These are phyloP conservation scores for Gila robusta DNA, from an alignment of 2,797 vertebrate species.

Conservation along the genomic window DNA sequence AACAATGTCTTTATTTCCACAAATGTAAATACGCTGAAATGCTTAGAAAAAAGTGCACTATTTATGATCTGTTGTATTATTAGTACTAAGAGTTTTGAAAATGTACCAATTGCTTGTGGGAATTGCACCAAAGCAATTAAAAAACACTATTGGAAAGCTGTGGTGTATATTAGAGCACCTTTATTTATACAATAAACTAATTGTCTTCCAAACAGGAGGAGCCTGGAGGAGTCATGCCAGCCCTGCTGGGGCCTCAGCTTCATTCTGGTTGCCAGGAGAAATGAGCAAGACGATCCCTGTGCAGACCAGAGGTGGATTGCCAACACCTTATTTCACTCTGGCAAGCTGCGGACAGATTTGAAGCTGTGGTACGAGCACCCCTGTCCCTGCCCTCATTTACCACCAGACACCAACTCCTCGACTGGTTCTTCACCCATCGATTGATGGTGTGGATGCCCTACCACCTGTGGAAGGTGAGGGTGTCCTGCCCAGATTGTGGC, in stretches of 20 bases:
- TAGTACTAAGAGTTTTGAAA: too few relatives aligned
- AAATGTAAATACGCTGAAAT: too few relatives aligned
- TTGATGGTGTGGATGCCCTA: too few relatives aligned
- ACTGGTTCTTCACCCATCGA: too few relatives aligned
- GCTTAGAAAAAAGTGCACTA: not conserved
- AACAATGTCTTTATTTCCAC: too few relatives aligned
- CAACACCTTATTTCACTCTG: not conserved
- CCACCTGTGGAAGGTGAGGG: too few relatives aligned
- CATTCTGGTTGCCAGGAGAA: slow-evolving; percentile 38
- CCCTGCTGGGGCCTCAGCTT: not conserved
- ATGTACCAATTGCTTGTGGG: not conserved
- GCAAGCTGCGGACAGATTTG: slow-evolving; percentile 19
- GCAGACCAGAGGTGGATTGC: slow-evolving; percentile 44
- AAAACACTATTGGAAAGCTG: not conserved
- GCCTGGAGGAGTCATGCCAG: not conserved
- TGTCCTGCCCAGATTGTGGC: too few relatives aligned
- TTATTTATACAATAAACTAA: not conserved
- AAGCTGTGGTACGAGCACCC: slow-evolving; percentile 35
- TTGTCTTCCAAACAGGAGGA: not conserved
- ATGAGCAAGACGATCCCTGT: slow-evolving; percentile 34
- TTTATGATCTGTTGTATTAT: not conserved
- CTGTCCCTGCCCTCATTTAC: too few relatives aligned
- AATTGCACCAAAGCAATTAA: not conserved
- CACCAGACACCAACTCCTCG: too few relatives aligned
- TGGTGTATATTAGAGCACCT: not conserved